Conservation (phyloP, 2,888 invertebrate species). For the Omphaloscelis lunosa region DNA sequence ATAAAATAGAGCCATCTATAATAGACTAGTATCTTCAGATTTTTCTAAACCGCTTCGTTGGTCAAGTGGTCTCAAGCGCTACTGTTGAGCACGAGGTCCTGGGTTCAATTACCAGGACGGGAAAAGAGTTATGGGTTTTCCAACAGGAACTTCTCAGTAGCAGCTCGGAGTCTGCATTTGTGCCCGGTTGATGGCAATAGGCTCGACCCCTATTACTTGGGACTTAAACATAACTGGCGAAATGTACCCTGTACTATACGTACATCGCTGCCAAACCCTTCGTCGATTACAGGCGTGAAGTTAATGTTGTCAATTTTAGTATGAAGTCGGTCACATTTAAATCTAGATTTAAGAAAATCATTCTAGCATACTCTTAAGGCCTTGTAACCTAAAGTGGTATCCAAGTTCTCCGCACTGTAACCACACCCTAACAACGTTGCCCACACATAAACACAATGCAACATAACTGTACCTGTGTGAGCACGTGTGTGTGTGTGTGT, state of each 20-base stretch:
- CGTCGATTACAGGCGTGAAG: neutral
- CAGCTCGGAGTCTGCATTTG: neutral
- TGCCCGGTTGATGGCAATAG: neutral
- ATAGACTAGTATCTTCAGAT: neutral
- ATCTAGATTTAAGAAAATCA: neutral
- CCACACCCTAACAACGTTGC: conserved; percentile 56
- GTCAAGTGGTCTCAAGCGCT: neutral
- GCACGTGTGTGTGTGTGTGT: conserved; percentile 18
- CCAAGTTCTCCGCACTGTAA: neutral
- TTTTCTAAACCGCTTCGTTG: neutral
- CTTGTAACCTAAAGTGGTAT: neutral
- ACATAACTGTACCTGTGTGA: conserved; percentile 31
- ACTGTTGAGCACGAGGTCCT: neutral
- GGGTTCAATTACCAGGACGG: neutral
- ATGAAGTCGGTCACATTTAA: neutral
- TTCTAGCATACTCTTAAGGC: neutral
- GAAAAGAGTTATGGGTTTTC: neutral
- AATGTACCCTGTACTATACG: no score
- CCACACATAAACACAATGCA: conserved; percentile 57
- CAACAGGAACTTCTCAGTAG: neutral
- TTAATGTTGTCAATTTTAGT: neutral
- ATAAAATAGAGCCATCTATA: neutral
- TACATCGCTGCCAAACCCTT: neutral
- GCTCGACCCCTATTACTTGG: no score
- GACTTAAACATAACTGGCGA: no score